Evolutionary conservation across 92 coral and sea anemone genomes (phyloP).

Genomic region (Porites evermanni): DNA sequence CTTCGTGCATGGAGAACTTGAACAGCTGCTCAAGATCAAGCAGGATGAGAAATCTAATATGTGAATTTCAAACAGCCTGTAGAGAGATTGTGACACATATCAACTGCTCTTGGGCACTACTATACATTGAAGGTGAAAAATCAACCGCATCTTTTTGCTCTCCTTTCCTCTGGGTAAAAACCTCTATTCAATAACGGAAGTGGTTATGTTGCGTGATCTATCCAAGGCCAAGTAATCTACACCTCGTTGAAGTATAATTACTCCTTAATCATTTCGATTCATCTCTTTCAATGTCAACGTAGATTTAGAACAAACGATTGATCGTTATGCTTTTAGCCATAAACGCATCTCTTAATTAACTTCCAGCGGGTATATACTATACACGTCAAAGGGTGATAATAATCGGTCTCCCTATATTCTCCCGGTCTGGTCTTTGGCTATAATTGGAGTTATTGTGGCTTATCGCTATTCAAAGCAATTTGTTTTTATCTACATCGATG

Average conservation of each 20-base stretch:
- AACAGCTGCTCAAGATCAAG: conserved; percentile 20
- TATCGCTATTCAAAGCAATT: background rate
- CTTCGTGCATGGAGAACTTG: background rate
- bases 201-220: conserved; percentile 32
- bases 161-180: background rate
- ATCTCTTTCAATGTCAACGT: conserved; percentile 21
- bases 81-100: background rate
- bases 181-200: conserved; percentile 20
- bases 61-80: background rate
- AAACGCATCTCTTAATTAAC: background rate
- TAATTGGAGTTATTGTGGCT: background rate
- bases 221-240: conserved; percentile 19
- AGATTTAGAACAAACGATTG: background rate
- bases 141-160: conserved; percentile 11
- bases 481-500: background rate
- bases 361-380: background rate
- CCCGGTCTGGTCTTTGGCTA: background rate
- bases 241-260: conserved; percentile 22
- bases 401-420: background rate
- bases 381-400: background rate
- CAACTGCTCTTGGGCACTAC: background rate
- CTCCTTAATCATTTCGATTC: conserved; percentile 29
- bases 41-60: conserved; percentile 2
- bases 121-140: background rate
- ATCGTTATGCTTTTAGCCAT: background rate